Conservation (phyloP, 2,888 invertebrate species). For the Lycaena phlaeas region DNA sequence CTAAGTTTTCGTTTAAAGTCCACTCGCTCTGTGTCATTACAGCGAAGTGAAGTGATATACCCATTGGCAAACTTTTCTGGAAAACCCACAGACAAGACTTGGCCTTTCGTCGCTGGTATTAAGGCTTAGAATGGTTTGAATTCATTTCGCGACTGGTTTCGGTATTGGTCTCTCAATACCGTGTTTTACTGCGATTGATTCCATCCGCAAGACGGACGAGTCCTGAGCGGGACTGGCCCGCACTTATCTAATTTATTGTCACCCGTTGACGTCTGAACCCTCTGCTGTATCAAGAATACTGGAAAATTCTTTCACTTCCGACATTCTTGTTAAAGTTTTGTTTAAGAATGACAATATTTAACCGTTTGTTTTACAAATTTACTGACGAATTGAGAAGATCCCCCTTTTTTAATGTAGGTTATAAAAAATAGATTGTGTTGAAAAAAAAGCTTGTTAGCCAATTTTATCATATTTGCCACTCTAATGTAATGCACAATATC, state of each 20-base stretch:
- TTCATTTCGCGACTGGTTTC: constrained; percentile 17
- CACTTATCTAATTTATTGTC: constrained; percentile 73
- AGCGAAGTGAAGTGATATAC: constrained; percentile 53
- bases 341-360: no score
- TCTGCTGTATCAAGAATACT: constrained; percentile 45
- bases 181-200: constrained; percentile 71
- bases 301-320: constrained; percentile 48
- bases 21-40: constrained; percentile 60
- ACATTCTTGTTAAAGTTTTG: no score
- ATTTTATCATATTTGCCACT: no score
- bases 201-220: constrained; percentile 56
- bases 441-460: no score
- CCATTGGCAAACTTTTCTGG: constrained; percentile 28
- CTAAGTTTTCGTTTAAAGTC: constrained; percentile 54
- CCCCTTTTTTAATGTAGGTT: no score
- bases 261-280: constrained; percentile 52
- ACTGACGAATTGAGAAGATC: no score
- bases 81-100: neutral
- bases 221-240: constrained; percentile 51
- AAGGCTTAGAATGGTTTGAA: constrained; percentile 27
- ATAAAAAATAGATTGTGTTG: no score
- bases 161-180: constrained; percentile 31
- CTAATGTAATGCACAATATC: no score
- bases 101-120: no score
- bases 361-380: no score